Percentiles rank a stretch among this genome's conserved stretches.
Conservation (phyloP, 2,797 vertebrate species). For the Centroberyx gerrardi region DNA sequence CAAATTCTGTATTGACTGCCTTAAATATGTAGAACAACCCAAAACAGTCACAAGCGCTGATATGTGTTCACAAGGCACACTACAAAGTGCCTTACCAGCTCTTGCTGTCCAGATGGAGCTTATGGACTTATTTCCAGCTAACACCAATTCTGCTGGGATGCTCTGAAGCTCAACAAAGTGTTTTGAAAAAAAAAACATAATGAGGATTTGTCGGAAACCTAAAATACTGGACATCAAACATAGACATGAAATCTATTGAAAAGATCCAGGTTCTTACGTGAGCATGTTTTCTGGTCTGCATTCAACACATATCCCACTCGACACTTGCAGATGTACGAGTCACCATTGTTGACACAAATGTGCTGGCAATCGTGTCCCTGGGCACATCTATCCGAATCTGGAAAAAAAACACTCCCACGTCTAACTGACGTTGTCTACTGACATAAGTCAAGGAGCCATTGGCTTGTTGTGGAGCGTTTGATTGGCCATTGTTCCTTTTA, state of each 20-base stretch:
- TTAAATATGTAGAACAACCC: no score
- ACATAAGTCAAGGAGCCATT: neutral
- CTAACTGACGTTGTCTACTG: neutral
- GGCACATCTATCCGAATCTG: slow-evolving; percentile 77
- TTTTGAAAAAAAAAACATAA: neutral
- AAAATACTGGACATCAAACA: neutral
- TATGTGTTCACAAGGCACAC: no score
- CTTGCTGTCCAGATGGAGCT: neutral
- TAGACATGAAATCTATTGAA: neutral
- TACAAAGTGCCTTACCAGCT: neutral
- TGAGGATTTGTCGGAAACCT: neutral
- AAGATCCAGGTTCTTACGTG: slow-evolving; percentile 16
- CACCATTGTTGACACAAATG: slow-evolving; percentile 74
- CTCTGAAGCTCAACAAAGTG: neutral
- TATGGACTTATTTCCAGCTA: neutral
- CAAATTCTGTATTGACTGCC: neutral
- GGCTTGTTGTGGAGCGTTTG: neutral
- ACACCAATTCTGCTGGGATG: neutral
- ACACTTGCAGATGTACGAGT: slow-evolving; percentile 82
- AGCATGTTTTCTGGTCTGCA: slow-evolving; percentile 71
- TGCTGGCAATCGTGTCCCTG: slow-evolving; percentile 85
- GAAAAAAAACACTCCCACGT: slow-evolving; percentile 20
- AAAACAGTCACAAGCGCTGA: no score
- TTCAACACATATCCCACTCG: slow-evolving; percentile 82
- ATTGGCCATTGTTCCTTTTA: no score